phyloP scores from a whole-genome alignment of 1,140 invertebrate species.

The Drosophila leontia region DNA sequence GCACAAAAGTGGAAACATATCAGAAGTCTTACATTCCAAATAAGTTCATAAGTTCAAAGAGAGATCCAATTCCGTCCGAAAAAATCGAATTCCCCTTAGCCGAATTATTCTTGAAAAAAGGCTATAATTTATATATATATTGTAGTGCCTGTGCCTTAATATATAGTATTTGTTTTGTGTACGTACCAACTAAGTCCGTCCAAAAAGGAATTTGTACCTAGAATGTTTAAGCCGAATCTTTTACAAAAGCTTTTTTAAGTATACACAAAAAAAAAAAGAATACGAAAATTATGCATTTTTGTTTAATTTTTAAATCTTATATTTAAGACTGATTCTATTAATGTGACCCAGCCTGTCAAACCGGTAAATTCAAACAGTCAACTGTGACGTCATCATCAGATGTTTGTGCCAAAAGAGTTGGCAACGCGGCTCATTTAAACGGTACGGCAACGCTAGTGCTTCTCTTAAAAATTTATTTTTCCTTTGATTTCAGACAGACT shows the following conservation, averaged over 20 bases:
- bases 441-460: background rate
- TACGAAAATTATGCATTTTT: background rate
- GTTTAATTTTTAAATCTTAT: background rate
- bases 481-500: background rate
- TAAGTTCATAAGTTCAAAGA: slow-evolving; percentile 24
- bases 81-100: slow-evolving; percentile 7
- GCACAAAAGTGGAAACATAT: slow-evolving; percentile 49
- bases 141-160: slow-evolving; percentile 42
- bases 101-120: slow-evolving; percentile 2
- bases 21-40: slow-evolving; percentile 40
- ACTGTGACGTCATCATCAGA: background rate
- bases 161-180: slow-evolving; percentile 41
- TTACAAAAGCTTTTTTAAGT: slow-evolving; percentile 43
- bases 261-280: slow-evolving; percentile 43
- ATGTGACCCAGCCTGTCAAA: background rate
- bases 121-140: slow-evolving; percentile 15
- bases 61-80: slow-evolving; percentile 21
- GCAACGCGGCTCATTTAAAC: background rate
- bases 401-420: background rate
- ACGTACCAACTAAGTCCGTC: slow-evolving; percentile 49
- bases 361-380: slow-evolving; percentile 10
- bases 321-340: background rate
- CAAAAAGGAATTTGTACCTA: slow-evolving; percentile 37
- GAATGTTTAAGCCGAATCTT: slow-evolving; percentile 25
- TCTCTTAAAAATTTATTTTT: background rate